Evolutionary conservation across 2,113 vertebrate species (phyloP).

Genomic region (Coryphaenoides rupestris): DNA sequence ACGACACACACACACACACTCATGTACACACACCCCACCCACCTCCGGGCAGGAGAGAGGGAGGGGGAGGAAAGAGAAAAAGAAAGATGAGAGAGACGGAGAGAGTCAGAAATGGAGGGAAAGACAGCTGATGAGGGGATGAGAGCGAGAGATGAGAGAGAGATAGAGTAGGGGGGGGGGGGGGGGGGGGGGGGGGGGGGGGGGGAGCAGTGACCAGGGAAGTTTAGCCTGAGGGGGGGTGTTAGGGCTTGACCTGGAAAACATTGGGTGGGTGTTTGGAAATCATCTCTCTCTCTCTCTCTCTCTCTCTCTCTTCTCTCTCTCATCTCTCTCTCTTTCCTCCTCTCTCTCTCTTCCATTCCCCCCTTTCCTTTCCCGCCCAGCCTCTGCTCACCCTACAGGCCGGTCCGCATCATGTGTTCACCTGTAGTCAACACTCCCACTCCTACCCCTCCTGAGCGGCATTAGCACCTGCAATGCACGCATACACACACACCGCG

Average conservation of each 20-base stretch:
- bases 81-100: not conserved
- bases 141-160: too few species aligned
- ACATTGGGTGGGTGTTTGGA: not conserved
- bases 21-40: too few species aligned
- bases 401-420: too few species aligned
- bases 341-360: too few species aligned
- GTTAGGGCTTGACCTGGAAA: not conserved
- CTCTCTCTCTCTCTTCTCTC: not conserved
- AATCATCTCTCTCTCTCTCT: not conserved
- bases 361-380: too few species aligned
- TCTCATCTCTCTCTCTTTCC: not conserved
- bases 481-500: not conserved
- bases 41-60: not conserved
- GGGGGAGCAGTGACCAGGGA: too few species aligned
- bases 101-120: not conserved
- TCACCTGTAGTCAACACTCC: not conserved
- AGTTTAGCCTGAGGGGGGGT: not conserved
- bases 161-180: too few species aligned
- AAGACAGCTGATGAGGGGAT: too few species aligned
- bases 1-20: too few species aligned
- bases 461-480: not conserved
- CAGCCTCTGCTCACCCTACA: too few species aligned
- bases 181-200: too few species aligned
- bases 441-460: not conserved
- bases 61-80: not conserved